Percentiles rank a stretch among this genome's conserved stretches.
phyloP scores from a whole-genome alignment of 2,797 vertebrate species.

The Chloroceryle inda region DNA sequence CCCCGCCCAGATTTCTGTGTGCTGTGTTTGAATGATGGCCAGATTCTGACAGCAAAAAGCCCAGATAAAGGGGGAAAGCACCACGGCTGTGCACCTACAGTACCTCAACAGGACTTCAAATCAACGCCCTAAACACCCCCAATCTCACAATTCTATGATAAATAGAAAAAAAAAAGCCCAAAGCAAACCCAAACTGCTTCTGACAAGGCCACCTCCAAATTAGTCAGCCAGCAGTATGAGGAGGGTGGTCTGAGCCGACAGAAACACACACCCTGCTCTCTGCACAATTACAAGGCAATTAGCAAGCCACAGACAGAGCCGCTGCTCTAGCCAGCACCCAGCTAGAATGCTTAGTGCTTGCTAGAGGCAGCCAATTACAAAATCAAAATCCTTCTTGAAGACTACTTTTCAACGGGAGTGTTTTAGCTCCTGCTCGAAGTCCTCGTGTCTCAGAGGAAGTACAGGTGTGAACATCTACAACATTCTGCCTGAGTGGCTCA shows the following conservation, averaged over 20 bases:
- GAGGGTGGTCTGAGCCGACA: neutral
- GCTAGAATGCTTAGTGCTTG: neutral
- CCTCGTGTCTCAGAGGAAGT: neutral
- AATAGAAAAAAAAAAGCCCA: neutral
- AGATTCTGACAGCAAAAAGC: neutral
- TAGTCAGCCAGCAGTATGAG: neutral
- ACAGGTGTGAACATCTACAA: neutral
- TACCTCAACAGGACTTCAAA: neutral
- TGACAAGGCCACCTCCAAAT: neutral
- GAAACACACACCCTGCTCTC: neutral
- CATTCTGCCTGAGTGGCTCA: neutral
- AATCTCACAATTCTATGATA: fast-evolving
- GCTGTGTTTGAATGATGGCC: neutral
- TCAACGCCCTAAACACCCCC: neutral
- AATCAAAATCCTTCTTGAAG: neutral
- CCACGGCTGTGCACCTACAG: neutral
- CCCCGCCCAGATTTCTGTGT: neutral
- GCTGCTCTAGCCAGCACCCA: neutral
- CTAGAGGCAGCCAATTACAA: constrained; percentile 16
- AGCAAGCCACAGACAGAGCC: constrained; percentile 13
- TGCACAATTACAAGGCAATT: constrained; percentile 17
- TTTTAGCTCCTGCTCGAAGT: constrained; percentile 16
- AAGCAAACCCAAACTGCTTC: neutral
- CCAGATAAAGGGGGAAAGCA: neutral
- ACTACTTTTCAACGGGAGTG: neutral